Base-by-base conservation (phyloP, 2,888 invertebrate species). In the Drosophila percnosoma region DNA sequence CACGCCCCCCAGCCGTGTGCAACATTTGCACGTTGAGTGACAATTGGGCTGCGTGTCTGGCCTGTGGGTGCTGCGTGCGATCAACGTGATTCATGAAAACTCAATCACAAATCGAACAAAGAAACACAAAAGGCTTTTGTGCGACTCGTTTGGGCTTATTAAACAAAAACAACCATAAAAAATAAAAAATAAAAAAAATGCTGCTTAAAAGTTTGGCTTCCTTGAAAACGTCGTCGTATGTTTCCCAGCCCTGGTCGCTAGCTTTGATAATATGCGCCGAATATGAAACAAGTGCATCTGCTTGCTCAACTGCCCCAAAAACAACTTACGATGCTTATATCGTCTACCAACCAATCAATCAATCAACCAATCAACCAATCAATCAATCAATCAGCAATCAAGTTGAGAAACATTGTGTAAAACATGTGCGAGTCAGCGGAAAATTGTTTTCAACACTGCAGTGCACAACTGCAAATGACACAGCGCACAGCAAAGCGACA, bases 281-380 rank as follows among this genome's bases (percentile, higher is more conserved):
- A 57, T 52, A 10, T n/a, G n/a, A 51, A 53, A 34, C 73, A 29
- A 59, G 54, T 86, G 73, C 83, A 73, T 62, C 42, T 78, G 78
- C 64, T 69, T 73, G 24, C 68, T 83, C 57, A 74, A 54, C 21
- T 29, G 68, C 51, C 27, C 33, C 33, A 7, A 33, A 34, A 63
- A 31, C 40, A 40, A 63, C 6, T 34, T 24, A 31, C 55, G 36
- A 21, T 21, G 45, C 45, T 21, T 21, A 21, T 24, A 8, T 24
- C 33, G 33, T 33, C 33, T 33, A 10, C 33, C 21, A 45, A 15
- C 8, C 15, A 24, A 45, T 15, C 13, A 45, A 45, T 42, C 13
- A 21, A 13, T 45, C 21, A 15, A 8, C 18, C 38, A 38, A 18
- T 4, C 18, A 40, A 13, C 15, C 21, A 38, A 10, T 45, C 27